These are phyloP conservation scores for Lanius ludovicianus DNA, from an alignment of 2,113 vertebrate genomes.

Conservation along the genomic window DNA sequence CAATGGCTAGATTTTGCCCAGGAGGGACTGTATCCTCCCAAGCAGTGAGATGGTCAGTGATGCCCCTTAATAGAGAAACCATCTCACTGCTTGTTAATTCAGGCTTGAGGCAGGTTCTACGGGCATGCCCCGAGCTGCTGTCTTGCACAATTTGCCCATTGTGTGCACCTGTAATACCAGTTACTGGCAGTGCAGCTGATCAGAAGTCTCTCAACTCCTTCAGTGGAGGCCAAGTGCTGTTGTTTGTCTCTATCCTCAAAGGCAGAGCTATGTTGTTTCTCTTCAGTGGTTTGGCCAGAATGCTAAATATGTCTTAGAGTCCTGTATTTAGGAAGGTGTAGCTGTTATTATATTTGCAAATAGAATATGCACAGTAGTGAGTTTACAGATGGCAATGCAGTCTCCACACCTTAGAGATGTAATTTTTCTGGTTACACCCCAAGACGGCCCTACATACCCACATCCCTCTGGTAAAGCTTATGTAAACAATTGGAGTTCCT, in stretches of 20 bases:
- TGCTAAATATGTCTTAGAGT: not conserved
- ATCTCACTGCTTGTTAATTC: not conserved
- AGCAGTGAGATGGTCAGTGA: not conserved
- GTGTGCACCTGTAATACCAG: not conserved
- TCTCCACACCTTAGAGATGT: not conserved
- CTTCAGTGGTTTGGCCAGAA: not conserved
- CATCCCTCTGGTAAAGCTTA: not conserved
- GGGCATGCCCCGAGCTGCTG: not conserved
- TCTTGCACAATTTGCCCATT: not conserved
- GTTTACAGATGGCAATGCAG: not conserved
- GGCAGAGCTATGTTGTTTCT: not conserved
- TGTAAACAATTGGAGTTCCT: conserved; percentile 34
- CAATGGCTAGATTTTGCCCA: not conserved
- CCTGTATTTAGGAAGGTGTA: not conserved
- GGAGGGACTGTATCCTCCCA: not conserved
- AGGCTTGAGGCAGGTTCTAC: not conserved
- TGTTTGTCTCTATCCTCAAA: not conserved
- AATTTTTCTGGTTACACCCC: not conserved
- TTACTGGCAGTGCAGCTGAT: not conserved
- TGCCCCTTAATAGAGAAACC: not conserved
- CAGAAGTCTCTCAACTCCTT: not conserved
- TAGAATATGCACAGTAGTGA: not conserved
- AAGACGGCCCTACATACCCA: not conserved
- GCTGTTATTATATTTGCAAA: not conserved
- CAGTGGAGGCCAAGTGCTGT: not conserved